These are phyloP conservation scores for Nanorana parkeri DNA, from an alignment of 2,113 vertebrate species.

Conservation along the genomic window DNA sequence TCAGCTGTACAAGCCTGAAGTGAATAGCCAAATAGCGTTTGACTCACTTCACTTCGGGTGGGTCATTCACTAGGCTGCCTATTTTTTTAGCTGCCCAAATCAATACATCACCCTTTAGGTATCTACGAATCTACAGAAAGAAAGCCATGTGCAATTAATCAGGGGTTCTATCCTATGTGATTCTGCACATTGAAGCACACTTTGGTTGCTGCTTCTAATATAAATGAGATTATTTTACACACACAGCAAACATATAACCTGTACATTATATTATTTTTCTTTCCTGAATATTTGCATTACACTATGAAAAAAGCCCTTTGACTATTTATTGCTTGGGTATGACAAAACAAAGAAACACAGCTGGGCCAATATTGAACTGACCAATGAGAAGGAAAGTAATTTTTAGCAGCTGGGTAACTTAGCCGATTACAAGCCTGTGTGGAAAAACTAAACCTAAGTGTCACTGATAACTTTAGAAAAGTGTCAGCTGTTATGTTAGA, in stretches of 20 bases:
- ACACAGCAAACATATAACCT: neutral
- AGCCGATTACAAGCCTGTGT: slow-evolving; percentile 7
- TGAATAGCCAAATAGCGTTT: too few species aligned
- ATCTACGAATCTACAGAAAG: too few species aligned
- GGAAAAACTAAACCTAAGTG: neutral
- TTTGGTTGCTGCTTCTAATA: too few species aligned
- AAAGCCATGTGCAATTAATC: too few species aligned
- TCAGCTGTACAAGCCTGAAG: too few species aligned
- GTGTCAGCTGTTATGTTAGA: slow-evolving; percentile 3
- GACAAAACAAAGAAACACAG: slow-evolving; percentile 3
- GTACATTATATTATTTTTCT: neutral
- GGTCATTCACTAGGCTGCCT: too few species aligned
- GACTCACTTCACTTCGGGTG: too few species aligned
- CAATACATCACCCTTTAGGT: too few species aligned
- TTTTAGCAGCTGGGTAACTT: slow-evolving; percentile 19
- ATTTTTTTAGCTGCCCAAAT: too few species aligned
- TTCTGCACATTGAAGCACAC: too few species aligned
- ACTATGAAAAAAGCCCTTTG: neutral
- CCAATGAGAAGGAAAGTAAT: slow-evolving; percentile 17
- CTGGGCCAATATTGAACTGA: slow-evolving; percentile 7
- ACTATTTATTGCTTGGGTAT: neutral
- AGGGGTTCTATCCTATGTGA: too few species aligned
- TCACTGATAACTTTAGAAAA: slow-evolving; percentile 15
- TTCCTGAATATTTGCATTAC: neutral
- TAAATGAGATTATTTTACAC: too few species aligned